Conservation (phyloP, 2,113 vertebrate species). For the Pardalotus punctatus region DNA sequence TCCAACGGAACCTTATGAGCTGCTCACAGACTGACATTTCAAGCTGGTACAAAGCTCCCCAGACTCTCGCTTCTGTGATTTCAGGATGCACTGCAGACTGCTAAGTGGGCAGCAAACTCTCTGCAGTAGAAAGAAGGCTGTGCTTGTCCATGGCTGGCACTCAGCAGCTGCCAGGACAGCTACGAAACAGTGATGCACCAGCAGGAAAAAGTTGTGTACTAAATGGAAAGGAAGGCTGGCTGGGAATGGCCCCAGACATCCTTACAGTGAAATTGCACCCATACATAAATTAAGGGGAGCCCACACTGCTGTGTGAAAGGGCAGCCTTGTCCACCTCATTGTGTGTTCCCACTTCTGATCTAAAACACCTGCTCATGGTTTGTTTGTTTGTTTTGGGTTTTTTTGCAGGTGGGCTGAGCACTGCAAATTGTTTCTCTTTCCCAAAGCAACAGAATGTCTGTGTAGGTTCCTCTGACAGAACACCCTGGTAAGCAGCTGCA, state of each 20-base stretch:
- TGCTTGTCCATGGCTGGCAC: background rate
- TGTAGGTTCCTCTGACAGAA: background rate
- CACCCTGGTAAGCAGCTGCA: background rate
- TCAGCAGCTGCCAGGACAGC: background rate
- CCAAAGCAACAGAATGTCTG: background rate
- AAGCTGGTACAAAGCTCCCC: background rate
- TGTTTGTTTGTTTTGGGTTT: background rate
- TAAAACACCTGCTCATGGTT: background rate
- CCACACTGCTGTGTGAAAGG: background rate
- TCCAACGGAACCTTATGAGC: background rate
- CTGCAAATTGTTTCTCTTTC: background rate
- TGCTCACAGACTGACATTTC: background rate
- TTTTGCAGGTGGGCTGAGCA: background rate
- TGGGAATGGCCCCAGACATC: background rate
- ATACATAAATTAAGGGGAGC: background rate
- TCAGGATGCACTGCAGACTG: background rate
- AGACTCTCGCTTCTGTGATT: background rate
- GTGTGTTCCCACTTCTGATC: background rate
- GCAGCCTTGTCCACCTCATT: background rate
- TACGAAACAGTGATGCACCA: background rate
- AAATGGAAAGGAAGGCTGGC: background rate
- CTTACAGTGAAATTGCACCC: background rate
- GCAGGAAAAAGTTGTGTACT: fast-evolving
- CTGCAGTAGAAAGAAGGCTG: background rate
- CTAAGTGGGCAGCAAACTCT: background rate